Evolutionary conservation across 2,888 invertebrate species (phyloP).

Genomic region (Julus scandinavius): DNA sequence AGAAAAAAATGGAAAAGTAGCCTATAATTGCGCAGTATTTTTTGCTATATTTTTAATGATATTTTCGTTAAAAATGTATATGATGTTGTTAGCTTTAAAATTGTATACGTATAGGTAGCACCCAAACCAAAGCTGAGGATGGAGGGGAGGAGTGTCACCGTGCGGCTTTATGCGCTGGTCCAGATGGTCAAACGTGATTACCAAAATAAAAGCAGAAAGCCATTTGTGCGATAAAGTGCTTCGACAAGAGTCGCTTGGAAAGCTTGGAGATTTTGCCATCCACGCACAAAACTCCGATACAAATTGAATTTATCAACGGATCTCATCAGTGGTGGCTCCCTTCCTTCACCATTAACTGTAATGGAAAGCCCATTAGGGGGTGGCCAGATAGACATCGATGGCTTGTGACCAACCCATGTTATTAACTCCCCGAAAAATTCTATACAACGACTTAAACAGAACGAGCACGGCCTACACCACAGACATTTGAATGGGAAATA

Average conservation of each 20-base stretch:
- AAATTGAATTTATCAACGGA: conserved; percentile 45
- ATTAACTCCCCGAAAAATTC: conserved; percentile 8
- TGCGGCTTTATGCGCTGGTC: not conserved
- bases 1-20: too few species aligned
- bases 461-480: not conserved
- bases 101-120: too few species aligned
- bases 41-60: too few species aligned
- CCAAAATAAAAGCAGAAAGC: conserved; percentile 36
- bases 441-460: not conserved
- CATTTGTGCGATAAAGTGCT: conserved; percentile 38
- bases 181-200: conserved; percentile 40
- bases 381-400: conserved; percentile 37
- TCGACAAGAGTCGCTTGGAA: not conserved
- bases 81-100: too few species aligned
- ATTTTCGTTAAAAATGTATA: too few species aligned
- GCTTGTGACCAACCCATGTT: conserved; percentile 35
- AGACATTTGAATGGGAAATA: not conserved
- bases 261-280: not conserved
- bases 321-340: conserved; percentile 23
- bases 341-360: conserved; percentile 43
- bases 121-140: too few species aligned
- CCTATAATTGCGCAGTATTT: too few species aligned
- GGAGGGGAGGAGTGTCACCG: not conserved
- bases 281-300: not conserved
- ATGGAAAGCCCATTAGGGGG: conserved; percentile 45